A percentile compares a stretch with the other conserved stretches of the same genome.
phyloP scores from a whole-genome alignment of 2,113 vertebrate species.

The Stomatorhinus ivindoensis region DNA sequence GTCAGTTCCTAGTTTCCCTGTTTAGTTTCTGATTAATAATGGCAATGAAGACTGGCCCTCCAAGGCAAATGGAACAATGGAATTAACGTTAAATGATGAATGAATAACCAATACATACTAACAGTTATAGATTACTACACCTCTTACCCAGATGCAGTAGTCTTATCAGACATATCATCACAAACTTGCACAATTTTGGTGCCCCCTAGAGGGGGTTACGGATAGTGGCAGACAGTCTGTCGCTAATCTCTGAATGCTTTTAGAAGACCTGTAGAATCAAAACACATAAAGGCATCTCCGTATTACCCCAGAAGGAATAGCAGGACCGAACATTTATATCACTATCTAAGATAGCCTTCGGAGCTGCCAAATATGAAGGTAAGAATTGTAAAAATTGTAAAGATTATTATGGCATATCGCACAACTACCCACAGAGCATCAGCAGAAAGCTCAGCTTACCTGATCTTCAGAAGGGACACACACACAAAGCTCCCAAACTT shows the following conservation, averaged over 20 bases:
- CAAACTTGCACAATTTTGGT: neutral
- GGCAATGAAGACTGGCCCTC: too few species aligned
- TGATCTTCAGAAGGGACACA: neutral
- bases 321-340: slow-evolving; percentile 19
- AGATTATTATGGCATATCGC: neutral
- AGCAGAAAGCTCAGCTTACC: neutral
- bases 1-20: too few species aligned
- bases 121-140: neutral
- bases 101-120: neutral
- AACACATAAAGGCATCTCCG: slow-evolving; percentile 11
- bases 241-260: neutral
- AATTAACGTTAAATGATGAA: too few species aligned
- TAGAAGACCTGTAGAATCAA: neutral
- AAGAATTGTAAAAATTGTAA: slow-evolving; percentile 7
- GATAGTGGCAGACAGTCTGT: slow-evolving; percentile 10
- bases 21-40: too few species aligned
- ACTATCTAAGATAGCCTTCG: slow-evolving; percentile 18
- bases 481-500: neutral
- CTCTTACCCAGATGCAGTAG: neutral
- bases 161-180: neutral
- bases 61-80: too few species aligned
- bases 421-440: neutral
- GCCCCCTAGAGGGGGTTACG: neutral
- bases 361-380: slow-evolving; percentile 7
- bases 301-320: slow-evolving; percentile 22